Conservation (phyloP, 2,888 invertebrate genomes). For the Clitarchus hookeri region DNA sequence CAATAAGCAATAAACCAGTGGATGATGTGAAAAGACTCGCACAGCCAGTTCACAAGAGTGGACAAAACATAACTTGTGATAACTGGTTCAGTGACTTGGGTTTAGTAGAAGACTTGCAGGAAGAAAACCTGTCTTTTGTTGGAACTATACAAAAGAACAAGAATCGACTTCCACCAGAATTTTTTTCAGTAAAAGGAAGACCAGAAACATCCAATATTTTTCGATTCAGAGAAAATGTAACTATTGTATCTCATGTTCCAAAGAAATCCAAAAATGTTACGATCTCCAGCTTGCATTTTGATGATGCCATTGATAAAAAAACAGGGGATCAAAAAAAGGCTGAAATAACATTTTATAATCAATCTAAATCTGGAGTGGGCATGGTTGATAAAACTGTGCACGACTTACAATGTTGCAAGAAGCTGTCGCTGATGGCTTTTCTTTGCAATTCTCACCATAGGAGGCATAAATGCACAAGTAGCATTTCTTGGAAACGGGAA, state of each 20-base stretch:
- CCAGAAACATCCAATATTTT: neutral
- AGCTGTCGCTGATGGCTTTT: neutral
- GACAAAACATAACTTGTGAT: too few relatives aligned
- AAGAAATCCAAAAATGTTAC: slow-evolving; percentile 2
- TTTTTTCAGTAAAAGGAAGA: neutral
- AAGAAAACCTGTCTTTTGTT: neutral
- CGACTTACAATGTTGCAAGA: neutral
- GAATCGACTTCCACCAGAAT: neutral
- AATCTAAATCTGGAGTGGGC: neutral
- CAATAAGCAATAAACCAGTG: neutral
- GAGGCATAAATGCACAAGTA: neutral
- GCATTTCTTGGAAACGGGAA: neutral
- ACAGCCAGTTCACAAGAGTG: neutral
- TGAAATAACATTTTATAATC: neutral
- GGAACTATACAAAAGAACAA: neutral
- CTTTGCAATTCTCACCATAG: neutral
- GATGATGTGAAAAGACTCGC: slow-evolving; percentile 5
- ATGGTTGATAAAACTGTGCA: neutral
- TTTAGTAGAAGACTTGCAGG: neutral
- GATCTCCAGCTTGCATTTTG: neutral
- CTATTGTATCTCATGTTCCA: too few relatives aligned
- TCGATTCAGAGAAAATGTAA: neutral
- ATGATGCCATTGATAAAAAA: neutral
- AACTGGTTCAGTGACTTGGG: neutral
- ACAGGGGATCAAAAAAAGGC: neutral